These are phyloP conservation scores for Muricea muricata DNA, from an alignment of 92 coral and sea anemone species.

Conservation along the genomic window DNA sequence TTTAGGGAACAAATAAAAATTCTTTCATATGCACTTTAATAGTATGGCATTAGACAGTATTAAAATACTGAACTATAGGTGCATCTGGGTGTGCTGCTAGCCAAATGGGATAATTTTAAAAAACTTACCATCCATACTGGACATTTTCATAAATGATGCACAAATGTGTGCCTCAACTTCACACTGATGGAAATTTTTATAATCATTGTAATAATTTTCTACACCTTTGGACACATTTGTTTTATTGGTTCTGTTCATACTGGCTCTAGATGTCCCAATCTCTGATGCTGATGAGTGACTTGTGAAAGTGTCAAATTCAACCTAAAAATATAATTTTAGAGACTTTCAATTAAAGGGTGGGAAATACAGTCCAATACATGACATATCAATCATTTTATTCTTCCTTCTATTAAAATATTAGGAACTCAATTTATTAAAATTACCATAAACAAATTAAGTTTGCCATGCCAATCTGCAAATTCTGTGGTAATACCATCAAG, in stretches of 20 bases:
- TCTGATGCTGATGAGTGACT: slow-evolving; percentile 48
- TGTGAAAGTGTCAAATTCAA: slow-evolving; percentile 53
- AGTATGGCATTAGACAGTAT: too few species aligned
- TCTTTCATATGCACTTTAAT: too few species aligned
- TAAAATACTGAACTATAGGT: too few species aligned
- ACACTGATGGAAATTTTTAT: slow-evolving; percentile 56
- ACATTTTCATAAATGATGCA: slow-evolving; percentile 66
- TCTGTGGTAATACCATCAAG: slow-evolving; percentile 60
- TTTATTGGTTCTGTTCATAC: slow-evolving; percentile 68
- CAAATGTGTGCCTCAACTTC: slow-evolving; percentile 68
- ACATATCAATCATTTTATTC: too few species aligned
- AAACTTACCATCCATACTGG: slow-evolving; percentile 31
- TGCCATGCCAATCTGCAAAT: slow-evolving; percentile 78
- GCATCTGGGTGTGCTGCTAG: too few species aligned
- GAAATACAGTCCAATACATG: too few species aligned
- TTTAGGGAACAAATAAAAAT: too few species aligned
- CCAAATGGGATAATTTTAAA: not conserved
- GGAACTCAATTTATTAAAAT: too few species aligned
- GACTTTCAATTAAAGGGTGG: too few species aligned
- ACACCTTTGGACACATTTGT: slow-evolving; percentile 64
- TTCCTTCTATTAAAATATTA: too few species aligned
- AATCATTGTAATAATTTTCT: too few species aligned
- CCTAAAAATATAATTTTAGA: slow-evolving; percentile 49
- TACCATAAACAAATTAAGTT: slow-evolving; percentile 63
- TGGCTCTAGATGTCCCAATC: slow-evolving; percentile 62